Conservation (phyloP, 2,113 vertebrate genomes). For the Stigmatopora nigra region DNA sequence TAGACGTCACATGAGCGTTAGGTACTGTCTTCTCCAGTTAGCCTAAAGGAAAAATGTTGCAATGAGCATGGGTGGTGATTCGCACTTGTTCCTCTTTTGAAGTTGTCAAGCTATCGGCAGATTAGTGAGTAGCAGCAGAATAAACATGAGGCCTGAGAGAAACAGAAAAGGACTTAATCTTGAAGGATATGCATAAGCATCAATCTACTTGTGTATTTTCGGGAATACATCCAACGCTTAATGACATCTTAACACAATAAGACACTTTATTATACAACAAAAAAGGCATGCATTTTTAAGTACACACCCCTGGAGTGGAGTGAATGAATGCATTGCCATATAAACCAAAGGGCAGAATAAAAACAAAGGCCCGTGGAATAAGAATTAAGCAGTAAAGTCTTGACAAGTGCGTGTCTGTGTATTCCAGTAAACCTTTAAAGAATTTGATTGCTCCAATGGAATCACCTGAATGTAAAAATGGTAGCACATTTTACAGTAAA, state of each 20-base stretch:
- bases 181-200: background rate
- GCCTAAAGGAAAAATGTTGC: constrained; percentile 37
- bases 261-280: constrained; percentile 24
- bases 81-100: constrained; percentile 60
- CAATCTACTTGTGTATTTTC: constrained; percentile 17
- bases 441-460: background rate
- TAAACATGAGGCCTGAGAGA: constrained; percentile 63
- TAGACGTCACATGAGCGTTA: constrained; percentile 16
- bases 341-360: background rate
- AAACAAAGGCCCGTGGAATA: background rate
- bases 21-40: constrained; percentile 43
- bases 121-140: constrained; percentile 49
- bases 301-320: constrained; percentile 7
- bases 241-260: constrained; percentile 20
- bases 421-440: background rate
- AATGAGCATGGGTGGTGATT: constrained; percentile 55
- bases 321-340: background rate
- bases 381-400: background rate
- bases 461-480: background rate
- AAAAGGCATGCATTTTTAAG: constrained; percentile 25
- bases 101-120: constrained; percentile 60
- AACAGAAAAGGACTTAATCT: constrained; percentile 11
- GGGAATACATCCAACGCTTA: constrained; percentile 37
- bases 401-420: background rate
- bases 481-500: background rate